These are phyloP conservation scores for Uloborus diversus DNA, from an alignment of 1,140 invertebrate species.

Conservation along the genomic window DNA sequence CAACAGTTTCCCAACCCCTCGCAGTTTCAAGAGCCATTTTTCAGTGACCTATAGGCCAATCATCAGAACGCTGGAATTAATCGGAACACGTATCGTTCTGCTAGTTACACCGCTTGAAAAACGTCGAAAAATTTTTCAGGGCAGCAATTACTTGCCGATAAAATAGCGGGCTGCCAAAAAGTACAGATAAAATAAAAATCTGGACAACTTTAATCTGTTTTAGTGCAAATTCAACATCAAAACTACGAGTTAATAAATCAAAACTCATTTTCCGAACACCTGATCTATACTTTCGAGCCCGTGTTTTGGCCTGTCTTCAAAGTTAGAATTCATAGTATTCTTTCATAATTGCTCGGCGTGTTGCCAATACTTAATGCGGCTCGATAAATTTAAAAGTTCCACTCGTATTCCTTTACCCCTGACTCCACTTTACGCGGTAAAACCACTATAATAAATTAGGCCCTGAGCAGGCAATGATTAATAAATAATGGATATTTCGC, in stretches of 20 bases:
- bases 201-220: constrained; percentile 42
- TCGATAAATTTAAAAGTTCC: constrained; percentile 55
- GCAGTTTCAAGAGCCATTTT: no score
- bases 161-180: constrained; percentile 3
- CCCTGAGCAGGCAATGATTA: constrained; percentile 24
- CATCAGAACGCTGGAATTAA: no score
- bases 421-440: neutral
- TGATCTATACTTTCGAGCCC: neutral
- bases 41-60: no score
- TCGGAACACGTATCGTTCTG: no score
- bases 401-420: neutral
- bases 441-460: constrained; percentile 55
- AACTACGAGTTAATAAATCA: constrained; percentile 52
- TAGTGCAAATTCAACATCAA: constrained; percentile 46
- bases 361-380: constrained; percentile 52
- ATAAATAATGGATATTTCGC: constrained; percentile 52
- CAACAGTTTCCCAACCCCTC: no score
- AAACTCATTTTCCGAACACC: constrained; percentile 26
- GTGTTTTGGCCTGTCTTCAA: constrained; percentile 54
- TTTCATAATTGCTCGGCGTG: constrained; percentile 53
- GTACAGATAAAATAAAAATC: neutral
- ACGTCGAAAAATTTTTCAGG: neutral
- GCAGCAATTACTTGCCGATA: constrained; percentile 33
- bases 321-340: constrained; percentile 46
- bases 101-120: no score